phyloP scores from a whole-genome alignment of 2,113 vertebrate species.

The Genyomyrus donnyi region DNA sequence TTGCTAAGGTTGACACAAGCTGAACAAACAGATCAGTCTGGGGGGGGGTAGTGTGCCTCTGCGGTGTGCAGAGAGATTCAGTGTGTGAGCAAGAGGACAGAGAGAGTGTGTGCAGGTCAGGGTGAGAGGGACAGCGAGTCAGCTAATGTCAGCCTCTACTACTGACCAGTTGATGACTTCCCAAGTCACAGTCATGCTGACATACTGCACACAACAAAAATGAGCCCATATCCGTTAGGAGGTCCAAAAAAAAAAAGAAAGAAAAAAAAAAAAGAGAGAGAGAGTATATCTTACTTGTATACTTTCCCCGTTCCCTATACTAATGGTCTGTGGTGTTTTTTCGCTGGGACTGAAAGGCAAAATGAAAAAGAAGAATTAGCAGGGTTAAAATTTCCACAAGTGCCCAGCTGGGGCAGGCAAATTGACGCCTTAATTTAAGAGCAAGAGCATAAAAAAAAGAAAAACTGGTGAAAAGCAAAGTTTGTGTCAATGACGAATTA shows the following conservation, averaged over 20 bases:
- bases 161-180: not conserved
- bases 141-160: not conserved
- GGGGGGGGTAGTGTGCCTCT: not conserved
- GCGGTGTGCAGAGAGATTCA: not conserved
- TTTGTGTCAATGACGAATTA: not conserved
- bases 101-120: not conserved
- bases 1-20: not conserved
- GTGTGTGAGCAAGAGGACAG: not conserved
- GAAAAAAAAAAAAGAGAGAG: not conserved
- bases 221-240: not conserved
- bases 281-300: conserved; percentile 70
- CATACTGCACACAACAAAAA: not conserved
- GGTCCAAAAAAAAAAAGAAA: not conserved
- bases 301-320: conserved; percentile 91
- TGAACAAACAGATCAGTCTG: not conserved
- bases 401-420: not conserved
- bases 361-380: conserved; percentile 19
- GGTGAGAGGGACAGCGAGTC: not conserved
- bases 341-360: conserved; percentile 78
- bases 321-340: conserved; percentile 87
- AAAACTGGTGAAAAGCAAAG: not conserved
- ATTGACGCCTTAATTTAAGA: not conserved
- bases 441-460: not conserved
- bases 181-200: not conserved
- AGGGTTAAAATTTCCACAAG: not conserved